Conservation (phyloP, 2,113 vertebrate species). For the Oreochromis aureus region DNA sequence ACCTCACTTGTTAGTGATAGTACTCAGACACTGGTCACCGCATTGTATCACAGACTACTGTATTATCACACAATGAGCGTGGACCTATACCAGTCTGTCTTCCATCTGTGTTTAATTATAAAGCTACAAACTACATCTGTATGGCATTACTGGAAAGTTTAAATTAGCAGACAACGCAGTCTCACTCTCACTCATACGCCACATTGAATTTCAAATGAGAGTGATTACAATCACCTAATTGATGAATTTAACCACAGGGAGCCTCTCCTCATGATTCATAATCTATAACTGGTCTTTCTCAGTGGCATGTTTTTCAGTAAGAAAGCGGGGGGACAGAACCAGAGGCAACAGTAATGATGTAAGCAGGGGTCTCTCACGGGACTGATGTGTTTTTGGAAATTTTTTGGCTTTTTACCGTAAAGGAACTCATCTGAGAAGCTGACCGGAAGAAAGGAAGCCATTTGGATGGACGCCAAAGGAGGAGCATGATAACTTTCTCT, state of each 20-base stretch:
- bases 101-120: constrained; percentile 62
- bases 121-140: constrained; percentile 53
- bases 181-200: constrained; percentile 71
- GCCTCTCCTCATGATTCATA: constrained; percentile 61
- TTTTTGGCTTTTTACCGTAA: constrained; percentile 66
- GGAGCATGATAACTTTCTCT: constrained; percentile 34
- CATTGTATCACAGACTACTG: constrained; percentile 29
- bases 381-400: constrained; percentile 19
- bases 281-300: constrained; percentile 42
- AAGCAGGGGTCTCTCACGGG: constrained; percentile 55
- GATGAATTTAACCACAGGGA: constrained; percentile 60
- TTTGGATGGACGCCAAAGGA: constrained; percentile 47
- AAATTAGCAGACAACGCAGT: constrained; percentile 61
- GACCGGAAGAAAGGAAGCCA: constrained; percentile 66
- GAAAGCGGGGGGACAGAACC: constrained; percentile 20
- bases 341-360: constrained; percentile 56
- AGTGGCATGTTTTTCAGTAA: constrained; percentile 40
- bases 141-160: constrained; percentile 67
- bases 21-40: constrained; percentile 44
- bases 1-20: constrained; percentile 33
- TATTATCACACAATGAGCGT: constrained; percentile 39
- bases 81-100: constrained; percentile 25
- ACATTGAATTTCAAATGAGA: constrained; percentile 62
- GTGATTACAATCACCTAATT: constrained; percentile 70
- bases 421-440: constrained; percentile 43